Evolutionary conservation across 2,113 vertebrate genomes (phyloP).

Genomic region (Phainopepla nitens): DNA sequence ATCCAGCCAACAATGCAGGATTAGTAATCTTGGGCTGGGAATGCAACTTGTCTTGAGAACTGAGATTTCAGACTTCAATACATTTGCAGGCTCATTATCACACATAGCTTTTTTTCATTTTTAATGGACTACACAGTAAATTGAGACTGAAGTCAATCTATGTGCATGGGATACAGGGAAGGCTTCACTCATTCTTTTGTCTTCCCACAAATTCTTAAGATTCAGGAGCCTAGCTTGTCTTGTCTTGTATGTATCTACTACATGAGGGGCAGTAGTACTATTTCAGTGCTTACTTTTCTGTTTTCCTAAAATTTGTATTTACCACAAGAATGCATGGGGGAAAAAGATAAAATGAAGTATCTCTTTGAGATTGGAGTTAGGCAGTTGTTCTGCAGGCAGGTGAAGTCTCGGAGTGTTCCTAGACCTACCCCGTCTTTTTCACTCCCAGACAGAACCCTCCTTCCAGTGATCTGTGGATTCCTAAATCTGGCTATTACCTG

Average conservation of each 20-base stretch:
- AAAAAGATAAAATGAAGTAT: not conserved
- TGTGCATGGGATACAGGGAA: not conserved
- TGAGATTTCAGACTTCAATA: not conserved
- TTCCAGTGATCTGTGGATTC: not conserved
- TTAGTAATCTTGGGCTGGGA: not conserved
- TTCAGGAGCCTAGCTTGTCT: not conserved
- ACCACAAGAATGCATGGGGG: not conserved
- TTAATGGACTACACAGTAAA: not conserved
- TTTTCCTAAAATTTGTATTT: not conserved
- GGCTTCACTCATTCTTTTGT: not conserved
- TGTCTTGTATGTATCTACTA: not conserved
- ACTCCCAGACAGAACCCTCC: not conserved
- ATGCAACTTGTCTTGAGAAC: not conserved
- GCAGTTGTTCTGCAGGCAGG: not conserved
- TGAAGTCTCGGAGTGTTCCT: not conserved
- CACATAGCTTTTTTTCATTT: not conserved
- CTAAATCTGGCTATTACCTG: not conserved
- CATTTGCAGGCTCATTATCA: not conserved
- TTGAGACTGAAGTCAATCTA: not conserved
- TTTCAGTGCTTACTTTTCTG: not conserved
- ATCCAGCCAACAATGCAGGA: not conserved
- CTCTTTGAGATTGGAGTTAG: not conserved
- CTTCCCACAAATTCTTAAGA: not conserved
- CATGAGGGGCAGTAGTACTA: not conserved
- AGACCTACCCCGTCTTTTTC: not conserved